Evolutionary conservation across 2,888 invertebrate species (phyloP).

Genomic region (Dorcus parallelipipedus): DNA sequence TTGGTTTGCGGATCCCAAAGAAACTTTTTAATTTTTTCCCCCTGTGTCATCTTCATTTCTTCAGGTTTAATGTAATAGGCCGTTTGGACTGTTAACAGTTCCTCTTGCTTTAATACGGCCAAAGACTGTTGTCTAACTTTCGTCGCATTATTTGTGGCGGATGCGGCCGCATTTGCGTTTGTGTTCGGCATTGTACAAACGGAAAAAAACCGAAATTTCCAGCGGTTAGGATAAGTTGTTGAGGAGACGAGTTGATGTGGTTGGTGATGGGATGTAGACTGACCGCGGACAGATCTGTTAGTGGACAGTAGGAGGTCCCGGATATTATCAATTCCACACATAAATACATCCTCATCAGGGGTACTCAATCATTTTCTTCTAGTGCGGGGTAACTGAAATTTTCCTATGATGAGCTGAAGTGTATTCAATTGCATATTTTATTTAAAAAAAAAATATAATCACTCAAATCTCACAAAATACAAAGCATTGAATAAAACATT

Average conservation of each 20-base stretch:
- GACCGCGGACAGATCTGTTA: slow-evolving; percentile 17
- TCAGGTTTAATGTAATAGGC: slow-evolving; percentile 66
- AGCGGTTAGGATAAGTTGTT: neutral
- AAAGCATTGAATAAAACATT: too few relatives aligned
- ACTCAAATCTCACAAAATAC: too few relatives aligned
- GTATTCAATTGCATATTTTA: too few relatives aligned
- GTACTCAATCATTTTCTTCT: slow-evolving; percentile 32
- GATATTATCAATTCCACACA: slow-evolving; percentile 54
- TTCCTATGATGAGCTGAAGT: slow-evolving; percentile 5
- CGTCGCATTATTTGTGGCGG: slow-evolving; percentile 26
- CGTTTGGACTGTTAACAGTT: slow-evolving; percentile 41
- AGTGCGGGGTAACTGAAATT: slow-evolving; percentile 5
- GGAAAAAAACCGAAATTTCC: neutral
- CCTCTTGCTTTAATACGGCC: slow-evolving; percentile 43
- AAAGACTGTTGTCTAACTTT: slow-evolving; percentile 29
- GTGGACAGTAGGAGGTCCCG: slow-evolving; percentile 45
- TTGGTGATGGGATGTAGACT: slow-evolving; percentile 13
- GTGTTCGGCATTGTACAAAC: slow-evolving; percentile 7
- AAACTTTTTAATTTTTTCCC: slow-evolving; percentile 62
- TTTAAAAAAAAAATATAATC: too few relatives aligned
- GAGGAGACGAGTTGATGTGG: neutral
- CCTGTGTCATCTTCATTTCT: slow-evolving; percentile 54
- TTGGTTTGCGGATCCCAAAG: slow-evolving; percentile 73
- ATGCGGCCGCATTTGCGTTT: slow-evolving; percentile 19
- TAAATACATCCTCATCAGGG: slow-evolving; percentile 51